phyloP scores from a whole-genome alignment of 2,113 vertebrate species.

The Aplodontia rufa region DNA sequence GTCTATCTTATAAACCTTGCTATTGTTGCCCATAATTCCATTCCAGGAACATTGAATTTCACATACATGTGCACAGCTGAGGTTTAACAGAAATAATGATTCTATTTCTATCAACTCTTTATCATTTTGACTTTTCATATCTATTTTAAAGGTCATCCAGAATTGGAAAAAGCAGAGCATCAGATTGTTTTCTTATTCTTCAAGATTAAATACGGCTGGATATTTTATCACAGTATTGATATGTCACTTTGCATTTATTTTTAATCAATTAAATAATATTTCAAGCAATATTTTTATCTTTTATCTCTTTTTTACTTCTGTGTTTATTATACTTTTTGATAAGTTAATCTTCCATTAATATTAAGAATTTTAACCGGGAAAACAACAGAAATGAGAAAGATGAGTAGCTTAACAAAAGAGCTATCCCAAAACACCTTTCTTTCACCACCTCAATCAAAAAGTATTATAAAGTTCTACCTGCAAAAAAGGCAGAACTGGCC shows the following conservation, averaged over 20 bases:
- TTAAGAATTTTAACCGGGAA: neutral
- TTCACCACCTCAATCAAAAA: neutral
- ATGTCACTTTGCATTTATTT: neutral
- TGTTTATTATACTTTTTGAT: neutral
- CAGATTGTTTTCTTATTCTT: neutral
- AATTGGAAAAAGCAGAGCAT: neutral
- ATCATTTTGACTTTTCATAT: conserved; percentile 7
- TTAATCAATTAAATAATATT: neutral
- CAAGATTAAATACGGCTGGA: neutral
- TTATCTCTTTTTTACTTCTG: neutral
- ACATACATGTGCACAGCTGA: neutral
- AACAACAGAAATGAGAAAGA: neutral
- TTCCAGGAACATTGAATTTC: neutral
- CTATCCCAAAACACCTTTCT: neutral
- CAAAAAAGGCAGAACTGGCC: neutral
- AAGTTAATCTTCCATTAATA: neutral
- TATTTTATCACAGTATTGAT: neutral
- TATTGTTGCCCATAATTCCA: neutral
- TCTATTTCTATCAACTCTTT: neutral
- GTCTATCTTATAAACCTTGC: conserved; percentile 20
- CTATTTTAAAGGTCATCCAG: neutral
- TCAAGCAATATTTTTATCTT: neutral
- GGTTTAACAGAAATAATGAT: neutral
- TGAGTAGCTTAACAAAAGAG: neutral
- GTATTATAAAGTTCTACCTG: fast-evolving